Conservation (phyloP, 1,140 invertebrate genomes). For the Brachionus sp. region DNA sequence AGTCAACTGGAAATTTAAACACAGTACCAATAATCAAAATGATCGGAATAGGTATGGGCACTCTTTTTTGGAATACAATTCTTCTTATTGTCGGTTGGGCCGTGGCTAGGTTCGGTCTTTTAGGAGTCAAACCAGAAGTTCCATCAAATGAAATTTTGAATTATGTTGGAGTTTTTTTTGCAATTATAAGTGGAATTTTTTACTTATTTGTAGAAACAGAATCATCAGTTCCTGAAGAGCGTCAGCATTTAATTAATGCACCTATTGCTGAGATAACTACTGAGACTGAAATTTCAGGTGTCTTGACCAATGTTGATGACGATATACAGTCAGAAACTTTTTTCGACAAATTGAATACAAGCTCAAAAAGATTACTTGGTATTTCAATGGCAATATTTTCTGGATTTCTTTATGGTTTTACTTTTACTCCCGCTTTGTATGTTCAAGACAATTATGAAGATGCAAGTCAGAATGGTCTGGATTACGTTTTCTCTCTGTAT, state of each 20-base stretch:
- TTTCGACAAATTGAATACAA: neutral
- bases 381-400: conserved; percentile 52
- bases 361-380: neutral
- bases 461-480: conserved; percentile 53
- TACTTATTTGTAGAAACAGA: conserved; percentile 48
- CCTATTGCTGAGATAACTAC: conserved; percentile 18
- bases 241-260: conserved; percentile 43
- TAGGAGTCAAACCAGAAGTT: conserved; percentile 53
- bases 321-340: neutral
- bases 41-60: conserved; percentile 51
- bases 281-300: neutral
- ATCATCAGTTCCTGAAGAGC: conserved; percentile 45
- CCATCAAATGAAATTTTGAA: conserved; percentile 53
- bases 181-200: conserved; percentile 50
- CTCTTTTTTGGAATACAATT: conserved; percentile 51
- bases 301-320: neutral
- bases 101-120: conserved; percentile 56
- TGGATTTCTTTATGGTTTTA: conserved; percentile 59
- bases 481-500: conserved; percentile 61
- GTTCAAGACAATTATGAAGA: conserved; percentile 53
- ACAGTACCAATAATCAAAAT: conserved; percentile 34
- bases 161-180: conserved; percentile 56
- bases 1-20: conserved; percentile 42
- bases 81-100: conserved; percentile 56
- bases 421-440: conserved; percentile 58